phyloP scores from a whole-genome alignment of 2,888 invertebrate species.

The Perizoma affinitatum region DNA sequence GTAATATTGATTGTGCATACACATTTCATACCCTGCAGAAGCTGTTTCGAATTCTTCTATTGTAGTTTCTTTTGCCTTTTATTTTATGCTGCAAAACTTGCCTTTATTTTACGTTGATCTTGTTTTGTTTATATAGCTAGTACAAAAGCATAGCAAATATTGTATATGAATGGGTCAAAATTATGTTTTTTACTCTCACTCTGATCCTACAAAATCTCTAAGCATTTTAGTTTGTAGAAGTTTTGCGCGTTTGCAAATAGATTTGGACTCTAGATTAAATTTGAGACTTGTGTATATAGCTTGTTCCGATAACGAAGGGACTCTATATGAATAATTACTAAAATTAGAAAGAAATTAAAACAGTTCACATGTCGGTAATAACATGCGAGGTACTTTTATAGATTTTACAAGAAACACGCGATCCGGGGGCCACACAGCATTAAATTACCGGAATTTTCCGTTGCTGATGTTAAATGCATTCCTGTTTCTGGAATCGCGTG shows the following conservation, averaged over 20 bases:
- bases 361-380: slow-evolving; percentile 34
- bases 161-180: too few species aligned
- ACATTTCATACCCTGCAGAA: slow-evolving; percentile 2
- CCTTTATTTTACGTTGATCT: too few species aligned
- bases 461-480: slow-evolving; percentile 77
- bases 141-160: too few species aligned
- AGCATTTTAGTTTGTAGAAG: too few species aligned
- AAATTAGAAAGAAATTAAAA: slow-evolving; percentile 35
- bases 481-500: slow-evolving; percentile 73
- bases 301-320: background rate
- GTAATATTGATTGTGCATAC: slow-evolving; percentile 29
- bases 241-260: too few species aligned
- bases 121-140: too few species aligned
- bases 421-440: slow-evolving; percentile 63
- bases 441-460: slow-evolving; percentile 76
- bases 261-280: too few species aligned
- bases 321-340: slow-evolving; percentile 16
- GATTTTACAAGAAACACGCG: slow-evolving; percentile 66
- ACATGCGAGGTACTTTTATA: slow-evolving; percentile 47
- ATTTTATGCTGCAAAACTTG: too few species aligned
- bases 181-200: too few species aligned
- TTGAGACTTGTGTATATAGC: background rate
- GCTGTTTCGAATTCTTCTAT: too few species aligned
- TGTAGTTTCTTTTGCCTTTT: background rate
- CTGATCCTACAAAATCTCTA: too few species aligned